These are phyloP conservation scores for Huso huso DNA, from an alignment of 2,797 vertebrate genomes.

Conservation along the genomic window DNA sequence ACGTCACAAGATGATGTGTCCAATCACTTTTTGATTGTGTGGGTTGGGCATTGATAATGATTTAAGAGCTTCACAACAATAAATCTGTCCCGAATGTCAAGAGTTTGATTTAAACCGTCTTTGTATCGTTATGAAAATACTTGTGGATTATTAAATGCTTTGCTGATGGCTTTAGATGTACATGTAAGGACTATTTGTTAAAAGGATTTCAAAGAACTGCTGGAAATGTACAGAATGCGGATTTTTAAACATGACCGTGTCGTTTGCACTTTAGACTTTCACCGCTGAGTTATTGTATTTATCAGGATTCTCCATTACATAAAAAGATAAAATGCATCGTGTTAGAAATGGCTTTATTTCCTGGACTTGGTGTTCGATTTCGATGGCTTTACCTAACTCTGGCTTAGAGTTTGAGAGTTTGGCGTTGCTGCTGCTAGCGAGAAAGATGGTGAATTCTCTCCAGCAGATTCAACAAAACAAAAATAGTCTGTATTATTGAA, in stretches of 20 bases:
- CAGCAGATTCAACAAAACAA: too few species aligned
- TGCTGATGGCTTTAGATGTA: conserved; percentile 38
- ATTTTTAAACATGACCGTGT: conserved; percentile 27
- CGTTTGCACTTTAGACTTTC: conserved; percentile 28
- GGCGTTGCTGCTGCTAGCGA: too few species aligned
- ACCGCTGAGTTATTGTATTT: conserved; percentile 10
- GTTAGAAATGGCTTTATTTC: neutral
- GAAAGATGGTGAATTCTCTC: too few species aligned
- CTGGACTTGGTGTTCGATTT: too few species aligned
- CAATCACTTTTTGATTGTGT: conserved; percentile 44
- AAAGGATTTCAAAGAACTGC: conserved; percentile 26
- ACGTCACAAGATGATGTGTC: conserved; percentile 21
- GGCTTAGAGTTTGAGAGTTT: too few species aligned
- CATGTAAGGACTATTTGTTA: conserved; percentile 31
- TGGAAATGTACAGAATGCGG: conserved; percentile 24
- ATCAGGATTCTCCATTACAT: conserved; percentile 10
- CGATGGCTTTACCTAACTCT: too few species aligned
- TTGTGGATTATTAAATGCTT: conserved; percentile 53
- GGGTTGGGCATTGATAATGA: conserved; percentile 35
- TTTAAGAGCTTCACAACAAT: conserved; percentile 52
- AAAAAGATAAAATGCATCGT: conserved; percentile 1
- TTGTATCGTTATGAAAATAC: conserved; percentile 63
- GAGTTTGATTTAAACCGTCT: conserved; percentile 61
- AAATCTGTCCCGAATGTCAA: conserved; percentile 61
- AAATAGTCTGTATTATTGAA: too few species aligned